phyloP scores from a whole-genome alignment of 1,140 invertebrate species.

The Lepidostoma basale region DNA sequence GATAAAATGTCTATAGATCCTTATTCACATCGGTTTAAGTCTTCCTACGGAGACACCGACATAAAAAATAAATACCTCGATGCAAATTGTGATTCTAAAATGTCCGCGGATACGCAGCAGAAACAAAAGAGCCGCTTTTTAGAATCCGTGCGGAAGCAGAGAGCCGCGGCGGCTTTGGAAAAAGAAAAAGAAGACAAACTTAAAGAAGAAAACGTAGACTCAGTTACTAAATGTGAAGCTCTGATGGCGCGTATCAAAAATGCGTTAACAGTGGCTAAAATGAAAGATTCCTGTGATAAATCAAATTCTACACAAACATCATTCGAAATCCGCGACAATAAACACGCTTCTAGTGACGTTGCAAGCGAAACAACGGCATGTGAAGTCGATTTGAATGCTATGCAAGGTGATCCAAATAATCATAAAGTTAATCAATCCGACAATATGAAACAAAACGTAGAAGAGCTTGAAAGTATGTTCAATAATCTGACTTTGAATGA shows the following conservation, averaged over 20 bases:
- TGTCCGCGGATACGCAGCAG: neutral
- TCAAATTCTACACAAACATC: neutral
- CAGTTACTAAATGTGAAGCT: slow-evolving; percentile 22
- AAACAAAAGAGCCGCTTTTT: slow-evolving; percentile 20
- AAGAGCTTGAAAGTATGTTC: slow-evolving; percentile 3
- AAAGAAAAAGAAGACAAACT: slow-evolving; percentile 4
- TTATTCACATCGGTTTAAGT: neutral
- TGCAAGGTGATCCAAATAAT: neutral
- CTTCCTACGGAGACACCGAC: neutral
- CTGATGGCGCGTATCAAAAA: slow-evolving; percentile 20
- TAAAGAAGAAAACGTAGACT: slow-evolving; percentile 8
- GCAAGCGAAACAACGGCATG: neutral
- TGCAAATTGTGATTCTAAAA: neutral
- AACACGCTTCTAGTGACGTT: neutral
- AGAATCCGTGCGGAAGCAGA: slow-evolving; percentile 13
- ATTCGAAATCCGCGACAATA: neutral
- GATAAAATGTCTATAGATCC: neutral
- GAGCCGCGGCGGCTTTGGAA: neutral
- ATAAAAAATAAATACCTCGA: neutral
- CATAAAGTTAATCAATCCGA: neutral
- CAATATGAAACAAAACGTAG: neutral
- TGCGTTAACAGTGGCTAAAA: neutral
- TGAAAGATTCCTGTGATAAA: neutral
- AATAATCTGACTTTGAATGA: slow-evolving; percentile 1
- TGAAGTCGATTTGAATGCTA: neutral